phyloP scores from a whole-genome alignment of 2,113 vertebrate species.

The Atractosteus spatula region DNA sequence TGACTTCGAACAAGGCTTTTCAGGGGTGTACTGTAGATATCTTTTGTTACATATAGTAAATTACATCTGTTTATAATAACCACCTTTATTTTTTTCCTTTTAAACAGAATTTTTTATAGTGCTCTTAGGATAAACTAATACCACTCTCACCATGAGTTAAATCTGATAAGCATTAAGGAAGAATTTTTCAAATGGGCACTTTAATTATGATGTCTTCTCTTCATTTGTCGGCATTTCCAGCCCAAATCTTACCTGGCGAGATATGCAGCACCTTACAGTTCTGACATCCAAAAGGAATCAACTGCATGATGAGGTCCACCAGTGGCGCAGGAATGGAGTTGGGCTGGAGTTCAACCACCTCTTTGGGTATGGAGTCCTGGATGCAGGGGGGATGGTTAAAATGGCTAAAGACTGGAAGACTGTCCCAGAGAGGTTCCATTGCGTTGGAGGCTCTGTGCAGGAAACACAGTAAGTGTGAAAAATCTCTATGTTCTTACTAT shows the following conservation, averaged over 20 bases:
- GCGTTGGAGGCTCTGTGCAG: slow-evolving; percentile 88
- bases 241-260: slow-evolving; percentile 89
- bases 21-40: no score
- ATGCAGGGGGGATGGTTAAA: slow-evolving; percentile 95
- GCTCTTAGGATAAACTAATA: no score
- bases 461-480: slow-evolving; percentile 80
- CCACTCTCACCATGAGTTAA: no score
- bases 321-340: slow-evolving; percentile 92
- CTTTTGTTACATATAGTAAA: no score
- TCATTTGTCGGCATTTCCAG: slow-evolving; percentile 48
- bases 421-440: slow-evolving; percentile 94
- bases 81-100: no score
- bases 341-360: slow-evolving; percentile 97
- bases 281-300: slow-evolving; percentile 97
- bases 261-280: slow-evolving; percentile 95
- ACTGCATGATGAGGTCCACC: slow-evolving; percentile 93
- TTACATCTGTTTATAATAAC: no score
- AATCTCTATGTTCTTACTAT: no score
- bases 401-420: slow-evolving; percentile 97
- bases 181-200: no score
- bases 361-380: slow-evolving; percentile 94
- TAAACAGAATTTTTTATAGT: no score
- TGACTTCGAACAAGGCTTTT: no score
- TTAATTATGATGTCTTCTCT: no score
- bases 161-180: no score